A percentile compares a stretch with the other conserved stretches of the same genome.
Conservation (phyloP, 2,888 invertebrate species). For the Parapristionchus giblindavisi region DNA sequence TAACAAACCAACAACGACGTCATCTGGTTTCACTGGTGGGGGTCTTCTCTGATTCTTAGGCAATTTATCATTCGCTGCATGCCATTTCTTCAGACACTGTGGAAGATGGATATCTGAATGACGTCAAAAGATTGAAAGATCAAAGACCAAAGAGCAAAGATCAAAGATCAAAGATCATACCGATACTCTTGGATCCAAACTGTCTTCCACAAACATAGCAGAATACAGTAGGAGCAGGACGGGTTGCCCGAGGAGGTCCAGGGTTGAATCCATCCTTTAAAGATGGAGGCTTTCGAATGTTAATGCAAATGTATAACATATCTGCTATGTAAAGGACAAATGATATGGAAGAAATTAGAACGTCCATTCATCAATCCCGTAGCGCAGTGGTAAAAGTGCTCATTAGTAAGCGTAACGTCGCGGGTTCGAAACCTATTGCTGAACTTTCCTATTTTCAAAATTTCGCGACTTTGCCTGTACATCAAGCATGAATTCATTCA, state of each 20-base stretch:
- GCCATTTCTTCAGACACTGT: conserved; percentile 78
- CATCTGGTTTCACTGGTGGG: conserved; percentile 76
- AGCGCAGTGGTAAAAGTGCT: too few relatives aligned
- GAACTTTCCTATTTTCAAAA: too few relatives aligned
- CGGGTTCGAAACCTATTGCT: too few relatives aligned
- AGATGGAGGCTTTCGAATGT: too few relatives aligned
- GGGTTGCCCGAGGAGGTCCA: conserved; percentile 57
- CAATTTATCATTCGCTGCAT: conserved; percentile 75
- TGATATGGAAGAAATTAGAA: too few relatives aligned
- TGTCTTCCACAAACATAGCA: conserved; percentile 79
- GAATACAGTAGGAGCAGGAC: conserved; percentile 70
- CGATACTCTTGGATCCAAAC: conserved; percentile 76
- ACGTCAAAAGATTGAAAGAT: background rate
- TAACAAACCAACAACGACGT: conserved; percentile 55
- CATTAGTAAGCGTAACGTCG: too few relatives aligned
- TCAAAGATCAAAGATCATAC: conserved; percentile 33
- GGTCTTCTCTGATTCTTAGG: conserved; percentile 74
- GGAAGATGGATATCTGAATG: conserved; percentile 76
- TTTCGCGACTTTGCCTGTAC: too few relatives aligned
- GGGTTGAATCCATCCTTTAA: conserved; percentile 61
- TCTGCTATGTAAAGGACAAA: too few relatives aligned
- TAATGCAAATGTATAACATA: too few relatives aligned
- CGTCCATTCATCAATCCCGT: too few relatives aligned
- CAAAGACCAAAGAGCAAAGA: background rate
- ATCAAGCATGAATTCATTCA: too few relatives aligned